Conservation (phyloP, 2,797 vertebrate species). For the Halcyon badia region DNA sequence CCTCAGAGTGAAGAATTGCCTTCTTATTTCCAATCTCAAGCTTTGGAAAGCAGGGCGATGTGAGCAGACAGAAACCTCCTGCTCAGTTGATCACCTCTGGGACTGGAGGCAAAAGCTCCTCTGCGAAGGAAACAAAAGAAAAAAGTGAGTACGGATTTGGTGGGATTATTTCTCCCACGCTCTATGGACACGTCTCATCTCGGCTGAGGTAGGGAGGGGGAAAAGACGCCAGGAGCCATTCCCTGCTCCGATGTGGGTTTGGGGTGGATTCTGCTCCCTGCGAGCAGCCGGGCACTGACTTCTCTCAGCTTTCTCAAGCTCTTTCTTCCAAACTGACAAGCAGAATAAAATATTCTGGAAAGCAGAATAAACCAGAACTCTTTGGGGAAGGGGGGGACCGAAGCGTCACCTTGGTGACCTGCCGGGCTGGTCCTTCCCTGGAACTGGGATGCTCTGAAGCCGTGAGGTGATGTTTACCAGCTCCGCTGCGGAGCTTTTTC, state of each 20-base stretch:
- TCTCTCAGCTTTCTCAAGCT: not conserved
- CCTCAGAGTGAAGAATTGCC: too few relatives aligned
- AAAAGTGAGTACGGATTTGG: too few relatives aligned
- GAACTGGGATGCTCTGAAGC: not conserved
- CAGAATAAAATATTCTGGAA: not conserved
- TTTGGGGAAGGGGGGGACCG: too few relatives aligned
- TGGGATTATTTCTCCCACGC: not conserved
- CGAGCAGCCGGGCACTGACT: too few relatives aligned
- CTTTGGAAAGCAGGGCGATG: too few relatives aligned
- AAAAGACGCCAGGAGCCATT: not conserved
- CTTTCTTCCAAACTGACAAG: not conserved
- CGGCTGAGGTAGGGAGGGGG: not conserved
- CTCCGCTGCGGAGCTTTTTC: not conserved
- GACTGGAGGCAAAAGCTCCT: not conserved
- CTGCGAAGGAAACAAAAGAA: too few relatives aligned
- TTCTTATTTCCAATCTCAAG: too few relatives aligned
- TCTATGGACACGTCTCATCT: not conserved
- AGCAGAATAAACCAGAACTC: not conserved
- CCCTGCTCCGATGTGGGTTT: not conserved
- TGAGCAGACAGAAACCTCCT: not conserved
- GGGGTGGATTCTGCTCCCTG: not conserved
- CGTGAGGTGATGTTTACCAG: not conserved
- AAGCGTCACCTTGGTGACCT: not conserved
- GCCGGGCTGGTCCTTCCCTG: not conserved
- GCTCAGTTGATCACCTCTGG: not conserved